Conservation (phyloP, 92 coral and sea anemone genomes). For the Siderastrea radians region DNA sequence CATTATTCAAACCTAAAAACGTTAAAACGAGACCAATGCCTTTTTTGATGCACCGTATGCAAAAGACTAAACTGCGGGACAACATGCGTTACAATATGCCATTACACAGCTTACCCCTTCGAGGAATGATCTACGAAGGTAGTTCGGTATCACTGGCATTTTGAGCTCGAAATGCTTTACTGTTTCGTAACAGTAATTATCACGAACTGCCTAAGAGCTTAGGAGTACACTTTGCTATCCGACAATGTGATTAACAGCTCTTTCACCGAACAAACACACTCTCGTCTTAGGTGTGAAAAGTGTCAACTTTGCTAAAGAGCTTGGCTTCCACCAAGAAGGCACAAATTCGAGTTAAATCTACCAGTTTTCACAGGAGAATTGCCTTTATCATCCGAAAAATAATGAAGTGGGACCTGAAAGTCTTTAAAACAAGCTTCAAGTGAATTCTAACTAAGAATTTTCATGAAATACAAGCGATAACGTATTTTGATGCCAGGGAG, state of each 20-base stretch:
- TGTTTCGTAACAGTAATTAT: neutral
- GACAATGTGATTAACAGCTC: slow-evolving; percentile 35
- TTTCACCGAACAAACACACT: slow-evolving; percentile 30
- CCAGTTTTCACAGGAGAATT: neutral
- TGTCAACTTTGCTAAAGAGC: slow-evolving; percentile 72
- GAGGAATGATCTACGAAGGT: neutral
- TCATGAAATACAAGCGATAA: neutral
- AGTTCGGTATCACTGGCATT: neutral
- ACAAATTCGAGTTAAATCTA: neutral
- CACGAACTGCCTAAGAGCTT: neutral
- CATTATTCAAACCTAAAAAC: neutral
- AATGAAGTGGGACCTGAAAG: too few relatives aligned
- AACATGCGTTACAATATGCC: neutral
- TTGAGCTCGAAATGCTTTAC: neutral
- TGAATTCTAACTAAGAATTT: neutral
- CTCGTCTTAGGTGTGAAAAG: slow-evolving; percentile 64
- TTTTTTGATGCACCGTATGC: neutral
- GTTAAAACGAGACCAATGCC: neutral
- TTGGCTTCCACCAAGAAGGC: neutral
- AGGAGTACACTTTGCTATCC: neutral
- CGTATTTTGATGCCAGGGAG: neutral
- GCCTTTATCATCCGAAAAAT: neutral
- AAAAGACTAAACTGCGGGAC: neutral
- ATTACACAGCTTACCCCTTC: neutral
- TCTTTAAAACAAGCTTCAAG: neutral